Evolutionary conservation across 2,888 invertebrate species (phyloP).

Genomic region (Acrocyrtus sp.): DNA sequence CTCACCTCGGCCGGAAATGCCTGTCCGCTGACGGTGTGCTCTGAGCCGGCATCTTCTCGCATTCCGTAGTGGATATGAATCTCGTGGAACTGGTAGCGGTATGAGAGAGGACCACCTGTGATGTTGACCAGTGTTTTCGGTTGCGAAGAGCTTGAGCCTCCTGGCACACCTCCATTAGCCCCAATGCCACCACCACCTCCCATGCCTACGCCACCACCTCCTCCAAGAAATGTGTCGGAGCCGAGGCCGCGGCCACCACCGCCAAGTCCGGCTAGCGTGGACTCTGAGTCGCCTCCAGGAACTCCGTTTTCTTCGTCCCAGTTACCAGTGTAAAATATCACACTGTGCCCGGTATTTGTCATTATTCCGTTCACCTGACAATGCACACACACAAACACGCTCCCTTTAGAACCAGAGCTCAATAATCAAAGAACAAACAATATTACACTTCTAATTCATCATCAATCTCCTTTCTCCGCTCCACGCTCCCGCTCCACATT

Average conservation of each 20-base stretch:
- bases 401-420: conserved; percentile 2
- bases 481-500: neutral
- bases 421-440: conserved; percentile 15
- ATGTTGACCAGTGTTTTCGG: conserved; percentile 77
- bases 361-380: conserved; percentile 87
- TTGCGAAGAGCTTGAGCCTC: conserved; percentile 40
- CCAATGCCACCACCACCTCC: conserved; percentile 39
- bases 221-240: conserved; percentile 38
- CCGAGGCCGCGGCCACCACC: conserved; percentile 26
- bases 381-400: conserved; percentile 7
- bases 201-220: conserved; percentile 36
- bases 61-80: conserved; percentile 95
- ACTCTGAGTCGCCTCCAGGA: conserved; percentile 46
- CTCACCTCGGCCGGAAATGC: conserved; percentile 97
- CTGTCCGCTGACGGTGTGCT: conserved; percentile 95
- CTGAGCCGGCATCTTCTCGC: conserved; percentile 92
- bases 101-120: conserved; percentile 94
- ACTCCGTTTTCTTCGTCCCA: conserved; percentile 61
- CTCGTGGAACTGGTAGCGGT: conserved; percentile 94
- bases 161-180: conserved; percentile 40
- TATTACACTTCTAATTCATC: conserved; percentile 24
- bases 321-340: conserved; percentile 75
- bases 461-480: conserved; percentile 17
- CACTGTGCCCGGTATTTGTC: conserved; percentile 93
- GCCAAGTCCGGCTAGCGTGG: conserved; percentile 37